Evolutionary conservation across 1,140 invertebrate species (phyloP).

Genomic region (Bombus consobrinus): DNA sequence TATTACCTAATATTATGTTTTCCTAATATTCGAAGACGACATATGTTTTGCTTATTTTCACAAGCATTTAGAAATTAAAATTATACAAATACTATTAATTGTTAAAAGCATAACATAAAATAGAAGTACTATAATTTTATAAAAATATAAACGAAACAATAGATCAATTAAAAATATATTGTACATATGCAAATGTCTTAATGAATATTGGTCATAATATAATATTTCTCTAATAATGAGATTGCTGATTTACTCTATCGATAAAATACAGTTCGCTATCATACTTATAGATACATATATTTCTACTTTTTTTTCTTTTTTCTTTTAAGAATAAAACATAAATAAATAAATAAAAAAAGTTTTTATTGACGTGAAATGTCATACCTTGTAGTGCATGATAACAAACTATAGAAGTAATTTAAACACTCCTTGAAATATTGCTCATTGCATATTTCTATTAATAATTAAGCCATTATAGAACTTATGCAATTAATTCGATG

Average conservation of each 20-base stretch:
- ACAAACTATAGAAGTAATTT: slow-evolving; percentile 35
- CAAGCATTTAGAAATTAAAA: slow-evolving; percentile 28
- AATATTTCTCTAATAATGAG: slow-evolving; percentile 51
- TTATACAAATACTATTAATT: slow-evolving; percentile 35
- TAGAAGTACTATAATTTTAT: slow-evolving; percentile 44
- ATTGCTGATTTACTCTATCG: slow-evolving; percentile 48
- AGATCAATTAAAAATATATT: slow-evolving; percentile 37
- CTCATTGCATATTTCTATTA: slow-evolving; percentile 15
- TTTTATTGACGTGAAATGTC: slow-evolving; percentile 63
- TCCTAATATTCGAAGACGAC: slow-evolving; percentile 11
- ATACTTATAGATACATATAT: slow-evolving; percentile 48
- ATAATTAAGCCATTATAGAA: slow-evolving; percentile 17
- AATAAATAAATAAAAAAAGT: slow-evolving; percentile 78
- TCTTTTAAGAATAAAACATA: slow-evolving; percentile 58
- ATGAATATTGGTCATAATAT: slow-evolving; percentile 44
- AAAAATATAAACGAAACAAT: slow-evolving; percentile 48
- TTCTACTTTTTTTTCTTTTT: slow-evolving; percentile 14
- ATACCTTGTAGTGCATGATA: slow-evolving; percentile 46
- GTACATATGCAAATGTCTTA: slow-evolving; percentile 40
- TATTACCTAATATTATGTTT: slow-evolving; percentile 10
- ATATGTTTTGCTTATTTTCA: slow-evolving; percentile 29
- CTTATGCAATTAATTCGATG: slow-evolving; percentile 40
- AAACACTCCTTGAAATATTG: slow-evolving; percentile 43
- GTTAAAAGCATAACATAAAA: slow-evolving; percentile 24
- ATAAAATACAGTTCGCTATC: slow-evolving; percentile 47